Evolutionary conservation across 1,140 invertebrate species (phyloP), one percentile per base, ranked within the genome.

Genomic region (Colletes gigas): DNA sequence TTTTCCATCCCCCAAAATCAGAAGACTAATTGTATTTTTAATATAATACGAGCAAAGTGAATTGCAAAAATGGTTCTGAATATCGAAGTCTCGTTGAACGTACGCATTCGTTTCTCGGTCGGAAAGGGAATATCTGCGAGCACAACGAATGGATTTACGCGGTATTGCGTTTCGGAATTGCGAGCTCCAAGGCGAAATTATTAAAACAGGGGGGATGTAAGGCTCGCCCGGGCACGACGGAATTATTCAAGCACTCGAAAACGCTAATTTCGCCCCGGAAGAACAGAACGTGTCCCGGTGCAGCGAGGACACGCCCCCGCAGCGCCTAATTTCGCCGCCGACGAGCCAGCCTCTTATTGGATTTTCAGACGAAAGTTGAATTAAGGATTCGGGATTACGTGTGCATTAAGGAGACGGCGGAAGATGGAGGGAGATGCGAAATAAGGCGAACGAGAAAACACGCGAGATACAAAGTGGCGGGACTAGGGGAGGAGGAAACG

Each of bases 161-260:
- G 76, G 55, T 69, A 76, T 69, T 67, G 69, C 78, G 60, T 74
- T 55, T 68, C 79, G 68, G 78, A 77, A 83, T 83, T 73, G 80
- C 84, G 62, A 41, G 62, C 30, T 52, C 21, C 30, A 19, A 39
- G 39, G 75, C 59, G 73, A 86, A 87, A 87, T 87, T 81, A 87
- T 86, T 87, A 73, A 86, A 86, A 77, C 77, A 41, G 54, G 62
- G 70, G 79, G 76, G 70, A n/a, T 5, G 17, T 85, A 86, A 75
- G 75, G 57, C 60, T 19, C 47, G 63, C 54, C 41, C 62, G n/a
- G 47, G 50, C 52, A 52, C 55, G 44, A 65, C 50, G 83, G 71
- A 88, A 88, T 88, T 79, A 88, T 87, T 88, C 81, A 84, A 52
- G 14, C 74, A 67, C 72, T 83, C 50, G 68, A 71, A 82, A 87